Percentiles rank a stretch among this genome's conserved stretches.
Evolutionary conservation across 2,113 vertebrate species (phyloP).

Genomic region (Arvicanthis niloticus): DNA sequence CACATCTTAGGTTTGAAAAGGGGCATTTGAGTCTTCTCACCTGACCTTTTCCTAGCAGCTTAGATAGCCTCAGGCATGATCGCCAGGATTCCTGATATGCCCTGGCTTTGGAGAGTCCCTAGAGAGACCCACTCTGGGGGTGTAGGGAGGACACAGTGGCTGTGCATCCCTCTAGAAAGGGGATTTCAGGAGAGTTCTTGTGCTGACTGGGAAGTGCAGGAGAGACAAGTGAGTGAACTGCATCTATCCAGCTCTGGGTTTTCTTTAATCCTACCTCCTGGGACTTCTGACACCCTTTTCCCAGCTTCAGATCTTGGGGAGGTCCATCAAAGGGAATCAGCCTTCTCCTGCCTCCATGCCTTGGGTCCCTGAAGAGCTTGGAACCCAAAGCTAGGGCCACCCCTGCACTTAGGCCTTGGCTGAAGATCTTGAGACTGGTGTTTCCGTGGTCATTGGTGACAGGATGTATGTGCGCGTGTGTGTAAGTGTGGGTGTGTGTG

Average conservation of each 20-base stretch:
- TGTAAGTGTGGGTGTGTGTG: slow-evolving; percentile 50
- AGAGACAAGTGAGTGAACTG: neutral
- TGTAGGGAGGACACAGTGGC: neutral
- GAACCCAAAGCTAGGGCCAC: neutral
- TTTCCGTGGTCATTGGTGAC: slow-evolving; percentile 38
- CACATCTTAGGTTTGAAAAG: neutral
- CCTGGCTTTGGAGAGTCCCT: neutral
- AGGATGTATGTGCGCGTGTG: neutral
- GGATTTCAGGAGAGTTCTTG: neutral
- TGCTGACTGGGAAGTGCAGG: neutral
- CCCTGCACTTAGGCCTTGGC: neutral
- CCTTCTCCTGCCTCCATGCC: neutral
- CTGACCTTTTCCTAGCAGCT: neutral
- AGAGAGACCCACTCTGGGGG: neutral
- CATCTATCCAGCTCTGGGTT: neutral
- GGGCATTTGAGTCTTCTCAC: neutral
- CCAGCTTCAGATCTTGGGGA: neutral
- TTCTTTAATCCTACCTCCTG: neutral
- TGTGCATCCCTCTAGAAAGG: rapidly evolving
- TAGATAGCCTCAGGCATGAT: neutral
- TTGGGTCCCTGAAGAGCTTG: neutral
- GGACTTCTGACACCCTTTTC: neutral
- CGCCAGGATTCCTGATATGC: neutral
- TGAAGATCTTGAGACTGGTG: neutral
- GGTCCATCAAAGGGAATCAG: neutral